Conservation (phyloP, 2,113 vertebrate genomes). For the Anguilla japonica region DNA sequence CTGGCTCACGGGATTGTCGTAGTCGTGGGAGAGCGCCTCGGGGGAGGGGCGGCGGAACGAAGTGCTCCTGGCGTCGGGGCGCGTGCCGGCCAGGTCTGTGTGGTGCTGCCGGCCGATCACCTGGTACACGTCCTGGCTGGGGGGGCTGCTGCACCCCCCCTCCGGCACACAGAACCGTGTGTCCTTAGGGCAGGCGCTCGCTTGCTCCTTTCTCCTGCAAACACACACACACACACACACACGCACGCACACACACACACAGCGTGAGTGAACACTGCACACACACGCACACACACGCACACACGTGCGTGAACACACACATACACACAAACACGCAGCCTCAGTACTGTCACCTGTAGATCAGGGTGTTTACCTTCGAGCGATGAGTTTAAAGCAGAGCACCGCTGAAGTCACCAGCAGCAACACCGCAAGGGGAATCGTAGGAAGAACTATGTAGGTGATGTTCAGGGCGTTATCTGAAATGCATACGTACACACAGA, state of each 20-base stretch:
- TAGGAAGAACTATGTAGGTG: conserved; percentile 79
- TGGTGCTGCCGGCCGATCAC: conserved; percentile 71
- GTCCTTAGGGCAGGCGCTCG: conserved; percentile 55
- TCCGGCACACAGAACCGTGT: conserved; percentile 65
- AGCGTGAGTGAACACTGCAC: neutral
- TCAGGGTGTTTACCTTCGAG: conserved; percentile 66
- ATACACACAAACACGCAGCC: neutral
- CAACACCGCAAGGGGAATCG: conserved; percentile 75
- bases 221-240: conserved; percentile 12
- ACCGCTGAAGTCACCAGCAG: conserved; percentile 66
- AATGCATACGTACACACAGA: conserved; percentile 23
- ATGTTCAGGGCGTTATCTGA: conserved; percentile 67
- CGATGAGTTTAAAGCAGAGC: conserved; percentile 75
- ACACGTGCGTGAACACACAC: neutral
- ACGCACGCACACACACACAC: neutral
- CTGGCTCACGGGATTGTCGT: conserved; percentile 64
- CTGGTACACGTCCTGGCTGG: conserved; percentile 75
- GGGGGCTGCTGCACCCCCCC: conserved; percentile 62
- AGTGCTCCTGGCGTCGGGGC: conserved; percentile 69
- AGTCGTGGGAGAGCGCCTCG: conserved; percentile 62
- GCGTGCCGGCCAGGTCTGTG: conserved; percentile 63
- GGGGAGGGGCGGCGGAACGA: conserved; percentile 56
- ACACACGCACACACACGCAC: neutral
- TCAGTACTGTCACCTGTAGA: neutral
- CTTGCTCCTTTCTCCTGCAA: conserved; percentile 71